Percentiles rank a stretch among this genome's conserved stretches.
phyloP scores from a whole-genome alignment of 1,140 invertebrate genomes.

The Drosophila seguyi region DNA sequence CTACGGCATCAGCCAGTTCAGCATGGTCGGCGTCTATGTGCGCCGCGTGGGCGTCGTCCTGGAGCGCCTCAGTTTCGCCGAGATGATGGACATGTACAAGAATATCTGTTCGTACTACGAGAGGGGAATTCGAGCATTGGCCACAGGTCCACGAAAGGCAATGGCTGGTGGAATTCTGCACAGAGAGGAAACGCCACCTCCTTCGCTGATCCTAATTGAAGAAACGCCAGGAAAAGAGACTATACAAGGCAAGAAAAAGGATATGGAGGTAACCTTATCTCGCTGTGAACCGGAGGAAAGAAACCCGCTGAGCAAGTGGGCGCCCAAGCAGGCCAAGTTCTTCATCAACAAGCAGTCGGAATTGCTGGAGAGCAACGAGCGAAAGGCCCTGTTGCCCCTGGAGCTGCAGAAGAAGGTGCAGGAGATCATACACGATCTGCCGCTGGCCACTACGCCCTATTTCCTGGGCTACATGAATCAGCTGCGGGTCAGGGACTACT shows the following conservation, averaged over 20 bases:
- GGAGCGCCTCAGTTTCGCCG: slow-evolving; percentile 93
- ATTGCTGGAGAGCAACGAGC: slow-evolving; percentile 92
- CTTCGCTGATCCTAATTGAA: not conserved
- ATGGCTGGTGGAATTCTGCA: slow-evolving; percentile 59
- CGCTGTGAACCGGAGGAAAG: slow-evolving; percentile 11
- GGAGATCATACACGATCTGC: slow-evolving; percentile 92
- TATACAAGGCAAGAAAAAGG: slow-evolving; percentile 9
- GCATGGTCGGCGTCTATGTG: slow-evolving; percentile 90
- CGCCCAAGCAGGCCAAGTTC: slow-evolving; percentile 93
- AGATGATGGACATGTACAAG: slow-evolving; percentile 90
- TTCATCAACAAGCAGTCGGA: slow-evolving; percentile 94
- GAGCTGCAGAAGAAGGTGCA: slow-evolving; percentile 91
- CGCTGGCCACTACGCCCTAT: slow-evolving; percentile 94
- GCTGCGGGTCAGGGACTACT: slow-evolving; percentile 93
- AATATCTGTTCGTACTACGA: slow-evolving; percentile 89
- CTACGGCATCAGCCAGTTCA: slow-evolving; percentile 86
- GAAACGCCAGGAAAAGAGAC: slow-evolving; percentile 1
- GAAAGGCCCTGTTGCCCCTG: slow-evolving; percentile 90
- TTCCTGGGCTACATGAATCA: slow-evolving; percentile 96
- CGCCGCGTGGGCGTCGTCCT: slow-evolving; percentile 92
- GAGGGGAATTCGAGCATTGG: slow-evolving; percentile 62
- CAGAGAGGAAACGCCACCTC: slow-evolving; percentile 38
- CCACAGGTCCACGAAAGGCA: slow-evolving; percentile 51
- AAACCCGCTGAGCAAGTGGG: slow-evolving; percentile 88
- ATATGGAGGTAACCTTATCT: not conserved